Evolutionary conservation across 2,888 invertebrate species (phyloP).

Genomic region (Idaea straminata): DNA sequence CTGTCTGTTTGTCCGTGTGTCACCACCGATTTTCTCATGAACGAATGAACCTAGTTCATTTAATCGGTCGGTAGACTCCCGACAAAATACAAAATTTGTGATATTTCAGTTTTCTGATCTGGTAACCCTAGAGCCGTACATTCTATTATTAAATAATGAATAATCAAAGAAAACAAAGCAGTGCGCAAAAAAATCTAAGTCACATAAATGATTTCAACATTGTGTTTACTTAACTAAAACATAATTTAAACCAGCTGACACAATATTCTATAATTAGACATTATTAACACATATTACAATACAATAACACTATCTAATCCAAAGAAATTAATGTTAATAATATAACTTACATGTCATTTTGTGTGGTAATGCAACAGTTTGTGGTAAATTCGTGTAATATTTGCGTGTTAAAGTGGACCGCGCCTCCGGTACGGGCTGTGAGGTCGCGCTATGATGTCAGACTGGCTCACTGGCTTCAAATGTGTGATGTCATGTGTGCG

Average conservation of each 20-base stretch:
- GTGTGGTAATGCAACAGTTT: neutral
- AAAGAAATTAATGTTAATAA: neutral
- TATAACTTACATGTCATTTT: neutral
- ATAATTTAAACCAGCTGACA: constrained; percentile 7
- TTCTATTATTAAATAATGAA: neutral
- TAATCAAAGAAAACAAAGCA: neutral
- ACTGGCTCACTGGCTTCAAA: constrained; percentile 3
- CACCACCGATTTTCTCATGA: no score
- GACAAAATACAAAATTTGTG: neutral
- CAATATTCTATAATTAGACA: constrained; percentile 8
- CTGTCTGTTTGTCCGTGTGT: no score
- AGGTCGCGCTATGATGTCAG: constrained; percentile 2
- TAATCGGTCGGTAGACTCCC: no score
- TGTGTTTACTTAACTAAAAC: neutral
- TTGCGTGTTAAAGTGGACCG: neutral
- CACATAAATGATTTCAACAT: neutral
- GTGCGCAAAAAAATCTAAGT: neutral
- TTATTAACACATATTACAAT: neutral
- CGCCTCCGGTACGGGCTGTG: neutral
- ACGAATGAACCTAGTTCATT: no score
- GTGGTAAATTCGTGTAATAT: neutral
- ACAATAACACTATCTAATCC: neutral
- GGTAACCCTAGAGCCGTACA: neutral
- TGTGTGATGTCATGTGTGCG: constrained; percentile 4
- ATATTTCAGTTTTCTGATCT: neutral